phyloP scores from a whole-genome alignment of 2,113 vertebrate species.

The Raja brachyura region DNA sequence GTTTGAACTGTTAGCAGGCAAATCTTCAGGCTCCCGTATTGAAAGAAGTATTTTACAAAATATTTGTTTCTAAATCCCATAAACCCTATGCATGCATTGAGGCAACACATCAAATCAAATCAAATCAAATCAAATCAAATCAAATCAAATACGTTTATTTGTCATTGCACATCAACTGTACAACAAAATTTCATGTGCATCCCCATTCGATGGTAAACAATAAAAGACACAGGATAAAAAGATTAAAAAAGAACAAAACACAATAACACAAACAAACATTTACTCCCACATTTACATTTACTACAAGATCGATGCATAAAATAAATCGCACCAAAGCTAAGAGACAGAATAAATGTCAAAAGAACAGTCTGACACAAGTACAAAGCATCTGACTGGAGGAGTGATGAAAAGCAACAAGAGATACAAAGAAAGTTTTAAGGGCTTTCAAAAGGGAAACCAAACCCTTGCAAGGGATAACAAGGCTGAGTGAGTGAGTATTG shows the following conservation, averaged over 20 bases:
- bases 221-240: no score
- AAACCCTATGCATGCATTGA: neutral
- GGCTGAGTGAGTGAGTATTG: neutral
- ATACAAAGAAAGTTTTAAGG: neutral
- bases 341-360: neutral
- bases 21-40: neutral
- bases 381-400: neutral
- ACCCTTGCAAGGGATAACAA: neutral
- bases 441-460: neutral
- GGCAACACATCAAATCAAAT: no score
- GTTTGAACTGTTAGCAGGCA: neutral
- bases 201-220: no score
- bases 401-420: neutral
- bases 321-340: neutral
- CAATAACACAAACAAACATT: no score
- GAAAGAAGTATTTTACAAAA: neutral
- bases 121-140: no score
- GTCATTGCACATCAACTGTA: no score
- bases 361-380: neutral
- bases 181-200: no score
- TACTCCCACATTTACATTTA: no score
- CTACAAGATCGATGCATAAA: no score
- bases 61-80: neutral
- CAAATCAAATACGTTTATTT: no score
- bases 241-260: no score